Conservation (phyloP, 2,113 vertebrate genomes). For the Corythoichthys intestinalis region DNA sequence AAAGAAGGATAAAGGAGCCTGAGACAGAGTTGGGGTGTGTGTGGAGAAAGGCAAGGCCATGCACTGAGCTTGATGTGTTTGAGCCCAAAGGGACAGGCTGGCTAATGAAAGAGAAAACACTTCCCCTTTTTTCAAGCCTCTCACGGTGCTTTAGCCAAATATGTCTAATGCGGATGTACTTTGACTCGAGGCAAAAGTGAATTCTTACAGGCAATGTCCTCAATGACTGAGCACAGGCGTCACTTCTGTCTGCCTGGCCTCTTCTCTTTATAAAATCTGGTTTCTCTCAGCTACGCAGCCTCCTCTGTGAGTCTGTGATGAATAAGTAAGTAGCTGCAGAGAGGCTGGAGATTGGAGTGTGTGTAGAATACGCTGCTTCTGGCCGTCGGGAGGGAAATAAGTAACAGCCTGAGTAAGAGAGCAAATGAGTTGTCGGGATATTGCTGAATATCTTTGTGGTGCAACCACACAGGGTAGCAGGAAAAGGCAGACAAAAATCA, state of each 20-base stretch:
- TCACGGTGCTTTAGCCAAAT: slow-evolving; percentile 43
- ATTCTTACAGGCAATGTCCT: slow-evolving; percentile 50
- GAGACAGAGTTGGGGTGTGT: slow-evolving; percentile 11
- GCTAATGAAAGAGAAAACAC: slow-evolving; percentile 65
- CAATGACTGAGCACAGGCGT: slow-evolving; percentile 30
- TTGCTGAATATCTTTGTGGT: slow-evolving; percentile 35
- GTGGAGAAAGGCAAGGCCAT: slow-evolving; percentile 1
- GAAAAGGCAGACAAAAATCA: slow-evolving; percentile 29
- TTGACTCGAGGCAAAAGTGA: slow-evolving; percentile 50
- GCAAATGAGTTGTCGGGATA: slow-evolving; percentile 55
- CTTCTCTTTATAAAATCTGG: slow-evolving; percentile 17
- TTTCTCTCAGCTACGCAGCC: slow-evolving; percentile 39
- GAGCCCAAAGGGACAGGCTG: slow-evolving; percentile 54
- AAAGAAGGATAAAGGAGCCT: slow-evolving; percentile 17
- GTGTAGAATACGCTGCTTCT: slow-evolving; percentile 44
- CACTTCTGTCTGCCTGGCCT: slow-evolving; percentile 13
- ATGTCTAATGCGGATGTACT: slow-evolving; percentile 35
- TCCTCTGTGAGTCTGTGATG: slow-evolving; percentile 41
- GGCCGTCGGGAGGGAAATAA: slow-evolving; percentile 38
- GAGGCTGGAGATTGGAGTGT: slow-evolving; percentile 34
- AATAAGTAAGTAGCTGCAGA: slow-evolving; percentile 51
- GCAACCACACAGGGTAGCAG: slow-evolving; percentile 27
- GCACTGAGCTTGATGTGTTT: slow-evolving; percentile 40
- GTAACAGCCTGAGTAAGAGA: slow-evolving; percentile 44
- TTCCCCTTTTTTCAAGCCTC: slow-evolving; percentile 32